Evolutionary conservation across 2,888 invertebrate species (phyloP), one percentile per base, ranked within the genome.

Genomic region (Cheilosia vulpina): DNA sequence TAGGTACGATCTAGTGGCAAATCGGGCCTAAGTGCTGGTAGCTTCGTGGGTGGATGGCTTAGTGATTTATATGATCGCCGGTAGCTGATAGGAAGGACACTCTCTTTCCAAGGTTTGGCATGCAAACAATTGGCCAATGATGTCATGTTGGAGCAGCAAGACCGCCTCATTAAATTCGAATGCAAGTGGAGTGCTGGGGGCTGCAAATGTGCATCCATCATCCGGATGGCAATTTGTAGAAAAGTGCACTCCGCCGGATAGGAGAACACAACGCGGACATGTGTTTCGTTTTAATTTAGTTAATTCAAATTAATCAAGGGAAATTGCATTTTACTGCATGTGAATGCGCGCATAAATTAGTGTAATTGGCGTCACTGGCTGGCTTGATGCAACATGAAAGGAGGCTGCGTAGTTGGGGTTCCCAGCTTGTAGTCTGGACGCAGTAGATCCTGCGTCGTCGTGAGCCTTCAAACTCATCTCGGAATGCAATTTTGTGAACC

Each of bases 261-360:
- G 71, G 58, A 62, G 77, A 24, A 69, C 58, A 73, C 63, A 77
- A 62, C 34, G 71, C 89, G 81, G 77, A 81, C 62, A 57, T 89
- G 89, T 89, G 89, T 90, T 90, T 90, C 90, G 88, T 89, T 91
- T 91, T 91, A 91, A 91, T 91, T 91, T 89, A 88, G 90, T 91
- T 91, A 91, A 91, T 91, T 91, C 91, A 91, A 91, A 91, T 91
- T 91, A 91, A 91, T 91, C 90, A 91, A 91, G 90, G 89, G 89
- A 89, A 89, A 90, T 90, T 89, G 89, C 88, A 90, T 89, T 89
- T 89, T 78, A 69, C 87, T 87, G 73, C 77, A 78, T 78, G 65
- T 87, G 87, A 82, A 82, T 75, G 82, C 69, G 87, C 77, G 87
- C 77, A 82, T 82, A 82, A 87, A 87, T 87, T 82, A 87, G 65